These are phyloP conservation scores for Hiodon alosoides DNA, from an alignment of 2,113 vertebrate species.

Conservation along the genomic window DNA sequence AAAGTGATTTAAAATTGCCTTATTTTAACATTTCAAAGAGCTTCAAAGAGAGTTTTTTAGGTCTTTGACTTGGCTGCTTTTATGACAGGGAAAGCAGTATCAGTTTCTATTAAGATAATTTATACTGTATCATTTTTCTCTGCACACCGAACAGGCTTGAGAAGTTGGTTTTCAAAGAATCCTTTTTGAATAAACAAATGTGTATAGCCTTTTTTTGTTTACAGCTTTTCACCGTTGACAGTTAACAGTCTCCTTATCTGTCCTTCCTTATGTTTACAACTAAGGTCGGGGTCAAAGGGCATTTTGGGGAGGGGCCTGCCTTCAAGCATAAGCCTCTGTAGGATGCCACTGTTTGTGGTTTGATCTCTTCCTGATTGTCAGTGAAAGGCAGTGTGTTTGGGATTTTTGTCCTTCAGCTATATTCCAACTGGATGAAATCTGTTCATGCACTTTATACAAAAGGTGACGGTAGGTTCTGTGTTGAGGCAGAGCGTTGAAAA, in stretches of 20 bases:
- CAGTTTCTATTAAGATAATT: too few species aligned
- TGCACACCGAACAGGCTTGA: too few species aligned
- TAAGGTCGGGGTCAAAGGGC: constrained; percentile 8
- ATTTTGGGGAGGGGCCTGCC: not conserved
- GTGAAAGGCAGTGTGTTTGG: too few species aligned
- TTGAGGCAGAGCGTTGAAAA: too few species aligned
- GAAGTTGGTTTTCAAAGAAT: too few species aligned
- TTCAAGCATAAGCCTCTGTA: not conserved
- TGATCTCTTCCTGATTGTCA: not conserved
- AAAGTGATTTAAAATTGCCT: not conserved
- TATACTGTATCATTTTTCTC: too few species aligned
- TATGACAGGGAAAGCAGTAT: not conserved
- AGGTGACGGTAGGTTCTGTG: too few species aligned
- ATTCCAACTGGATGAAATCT: too few species aligned
- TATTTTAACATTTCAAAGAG: not conserved
- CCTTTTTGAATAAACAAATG: too few species aligned
- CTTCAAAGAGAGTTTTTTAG: not conserved
- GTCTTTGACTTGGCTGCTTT: not conserved
- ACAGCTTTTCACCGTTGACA: not conserved
- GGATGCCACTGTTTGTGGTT: not conserved
- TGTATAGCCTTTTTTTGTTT: too few species aligned
- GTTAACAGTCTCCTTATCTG: not conserved
- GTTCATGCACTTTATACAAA: too few species aligned
- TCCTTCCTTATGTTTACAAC: not conserved
- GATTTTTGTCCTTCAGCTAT: too few species aligned